These are phyloP conservation scores for Parnassius apollo DNA, from an alignment of 2,888 invertebrate genomes.

Conservation along the genomic window DNA sequence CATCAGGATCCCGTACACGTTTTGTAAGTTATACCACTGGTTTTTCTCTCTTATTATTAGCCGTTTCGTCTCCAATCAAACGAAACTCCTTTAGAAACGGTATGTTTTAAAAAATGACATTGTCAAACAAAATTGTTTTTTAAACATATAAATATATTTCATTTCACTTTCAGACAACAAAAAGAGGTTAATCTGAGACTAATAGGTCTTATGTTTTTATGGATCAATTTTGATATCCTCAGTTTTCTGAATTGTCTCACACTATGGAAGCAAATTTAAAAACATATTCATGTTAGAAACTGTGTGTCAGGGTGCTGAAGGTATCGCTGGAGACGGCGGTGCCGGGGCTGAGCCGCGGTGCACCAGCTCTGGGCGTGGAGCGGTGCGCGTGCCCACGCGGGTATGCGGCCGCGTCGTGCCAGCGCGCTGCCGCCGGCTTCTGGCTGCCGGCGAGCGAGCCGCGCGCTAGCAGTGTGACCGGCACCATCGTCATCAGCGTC, in stretches of 20 bases:
- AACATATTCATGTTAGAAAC: too few relatives aligned
- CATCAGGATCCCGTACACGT: constrained; percentile 54
- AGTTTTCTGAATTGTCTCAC: too few relatives aligned
- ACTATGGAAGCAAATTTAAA: too few relatives aligned
- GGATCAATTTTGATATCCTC: too few relatives aligned
- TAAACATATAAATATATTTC: not conserved
- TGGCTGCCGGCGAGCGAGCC: constrained; percentile 82
- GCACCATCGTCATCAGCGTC: constrained; percentile 88
- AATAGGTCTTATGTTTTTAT: too few relatives aligned
- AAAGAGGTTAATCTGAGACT: too few relatives aligned
- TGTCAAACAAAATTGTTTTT: not conserved
- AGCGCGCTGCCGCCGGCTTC: constrained; percentile 91
- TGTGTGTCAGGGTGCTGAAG: constrained; percentile 79
- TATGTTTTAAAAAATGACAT: not conserved
- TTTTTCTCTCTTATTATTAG: not conserved
- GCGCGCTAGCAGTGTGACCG: constrained; percentile 74
- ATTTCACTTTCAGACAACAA: not conserved
- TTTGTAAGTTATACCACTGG: constrained; percentile 44
- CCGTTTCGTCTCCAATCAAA: not conserved
- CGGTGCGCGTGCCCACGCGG: constrained; percentile 90
- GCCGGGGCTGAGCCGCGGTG: constrained; percentile 83
- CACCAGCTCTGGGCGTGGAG: constrained; percentile 91
- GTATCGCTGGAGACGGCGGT: constrained; percentile 92
- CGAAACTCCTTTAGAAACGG: too few relatives aligned
- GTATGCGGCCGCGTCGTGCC: constrained; percentile 94